Conservation (phyloP, 2,888 invertebrate species). For the Plebejus melissa region DNA sequence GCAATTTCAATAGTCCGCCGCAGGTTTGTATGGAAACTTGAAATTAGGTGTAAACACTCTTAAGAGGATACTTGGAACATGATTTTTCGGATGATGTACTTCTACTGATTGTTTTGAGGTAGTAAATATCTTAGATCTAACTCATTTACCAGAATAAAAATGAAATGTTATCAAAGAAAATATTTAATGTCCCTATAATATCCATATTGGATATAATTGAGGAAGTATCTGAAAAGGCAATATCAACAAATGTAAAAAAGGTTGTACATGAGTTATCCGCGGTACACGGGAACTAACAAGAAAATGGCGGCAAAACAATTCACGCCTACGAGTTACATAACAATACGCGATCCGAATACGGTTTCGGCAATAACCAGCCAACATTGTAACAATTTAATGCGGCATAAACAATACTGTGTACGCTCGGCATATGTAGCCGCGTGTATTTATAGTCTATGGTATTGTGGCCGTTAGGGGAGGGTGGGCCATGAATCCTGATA, state of each 20-base stretch:
- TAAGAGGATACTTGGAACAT: too few relatives aligned
- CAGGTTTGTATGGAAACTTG: too few relatives aligned
- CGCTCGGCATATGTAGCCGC: constrained; percentile 62
- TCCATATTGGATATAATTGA: neutral
- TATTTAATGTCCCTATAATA: neutral
- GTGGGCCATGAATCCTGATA: constrained; percentile 75
- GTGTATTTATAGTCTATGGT: constrained; percentile 76
- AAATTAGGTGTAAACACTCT: too few relatives aligned
- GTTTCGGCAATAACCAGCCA: constrained; percentile 75
- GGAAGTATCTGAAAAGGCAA: neutral
- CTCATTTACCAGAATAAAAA: neutral
- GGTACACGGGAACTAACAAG: constrained; percentile 52
- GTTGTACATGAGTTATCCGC: constrained; percentile 27
- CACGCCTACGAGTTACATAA: constrained; percentile 60
- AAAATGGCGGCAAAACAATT: constrained; percentile 51
- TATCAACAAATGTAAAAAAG: constrained; percentile 18
- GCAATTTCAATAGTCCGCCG: too few relatives aligned
- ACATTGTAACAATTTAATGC: constrained; percentile 78
- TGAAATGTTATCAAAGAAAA: neutral
- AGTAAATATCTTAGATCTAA: too few relatives aligned
- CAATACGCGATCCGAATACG: constrained; percentile 72
- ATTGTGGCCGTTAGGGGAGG: constrained; percentile 75
- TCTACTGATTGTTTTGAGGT: too few relatives aligned
- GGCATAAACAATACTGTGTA: constrained; percentile 74
- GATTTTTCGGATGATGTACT: too few relatives aligned